phyloP scores from a whole-genome alignment of 2,888 invertebrate species.

The Chouioia cunea region DNA sequence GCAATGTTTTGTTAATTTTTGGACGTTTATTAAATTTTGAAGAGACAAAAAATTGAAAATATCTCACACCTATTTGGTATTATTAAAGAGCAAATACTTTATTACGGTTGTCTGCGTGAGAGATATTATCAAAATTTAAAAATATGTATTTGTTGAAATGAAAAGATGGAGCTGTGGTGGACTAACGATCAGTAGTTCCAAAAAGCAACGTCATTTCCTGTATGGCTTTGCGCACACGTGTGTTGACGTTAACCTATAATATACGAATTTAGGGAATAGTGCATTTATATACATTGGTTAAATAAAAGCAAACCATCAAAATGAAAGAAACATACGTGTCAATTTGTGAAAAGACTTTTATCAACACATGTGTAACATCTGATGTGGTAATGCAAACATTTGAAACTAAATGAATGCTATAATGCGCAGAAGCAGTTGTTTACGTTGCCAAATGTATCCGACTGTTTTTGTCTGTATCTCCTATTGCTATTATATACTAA shows the following conservation, averaged over 20 bases:
- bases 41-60: background rate
- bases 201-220: background rate
- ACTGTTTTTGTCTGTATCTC: too few relatives aligned
- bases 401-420: conserved; percentile 25
- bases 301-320: conserved; percentile 51
- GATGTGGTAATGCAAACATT: conserved; percentile 71
- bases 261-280: too few relatives aligned
- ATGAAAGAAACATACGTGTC: conserved; percentile 79
- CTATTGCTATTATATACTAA: too few relatives aligned
- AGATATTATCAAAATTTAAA: background rate
- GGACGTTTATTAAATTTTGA: too few relatives aligned
- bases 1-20: too few relatives aligned
- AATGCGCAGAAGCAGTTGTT: conserved; percentile 26
- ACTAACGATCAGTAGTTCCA: background rate
- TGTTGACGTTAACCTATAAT: conserved; percentile 32
- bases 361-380: conserved; percentile 75
- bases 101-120: background rate
- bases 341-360: conserved; percentile 79
- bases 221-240: conserved; percentile 7
- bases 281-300: too few relatives aligned
- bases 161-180: conserved; percentile 42
- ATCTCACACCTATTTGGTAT: background rate
- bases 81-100: background rate
- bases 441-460: conserved; percentile 2
- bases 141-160: background rate